Conservation (phyloP, 1,140 invertebrate species). For the Drosophila ogumai region DNA sequence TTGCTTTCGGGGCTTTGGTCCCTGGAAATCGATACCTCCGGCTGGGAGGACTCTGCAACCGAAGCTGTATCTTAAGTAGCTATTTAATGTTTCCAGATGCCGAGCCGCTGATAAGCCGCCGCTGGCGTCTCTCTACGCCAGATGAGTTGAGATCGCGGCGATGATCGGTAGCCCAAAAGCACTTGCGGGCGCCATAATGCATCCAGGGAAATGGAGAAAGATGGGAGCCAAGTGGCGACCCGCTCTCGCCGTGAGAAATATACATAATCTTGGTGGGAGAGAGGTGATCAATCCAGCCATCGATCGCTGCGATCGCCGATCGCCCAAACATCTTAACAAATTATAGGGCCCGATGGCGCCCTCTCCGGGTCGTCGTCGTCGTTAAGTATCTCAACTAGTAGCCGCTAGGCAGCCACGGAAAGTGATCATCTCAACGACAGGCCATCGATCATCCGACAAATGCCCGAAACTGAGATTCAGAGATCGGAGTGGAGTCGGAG, state of each 20-base stretch:
- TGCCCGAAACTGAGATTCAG: constrained; percentile 5
- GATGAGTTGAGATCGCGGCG: constrained; percentile 29
- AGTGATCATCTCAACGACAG: constrained; percentile 81
- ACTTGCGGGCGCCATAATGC: constrained; percentile 63
- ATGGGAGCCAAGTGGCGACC: constrained; percentile 20
- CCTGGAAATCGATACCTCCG: constrained; percentile 60
- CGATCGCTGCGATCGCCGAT: constrained; percentile 34
- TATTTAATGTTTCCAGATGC: constrained; percentile 75
- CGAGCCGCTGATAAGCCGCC: constrained; percentile 68
- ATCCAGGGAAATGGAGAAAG: constrained; percentile 38
- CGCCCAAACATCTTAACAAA: constrained; percentile 81
- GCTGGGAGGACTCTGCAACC: constrained; percentile 1
- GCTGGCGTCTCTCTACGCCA: constrained; percentile 29
- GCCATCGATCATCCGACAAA: constrained; percentile 78
- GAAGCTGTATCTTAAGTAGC: constrained; percentile 77
- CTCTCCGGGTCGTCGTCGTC: constrained; percentile 45
- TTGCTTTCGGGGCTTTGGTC: constrained; percentile 48
- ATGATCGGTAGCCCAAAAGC: constrained; percentile 56
- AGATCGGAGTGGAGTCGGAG: not conserved
- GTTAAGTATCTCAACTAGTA: constrained; percentile 83
- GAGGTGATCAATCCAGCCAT: constrained; percentile 30
- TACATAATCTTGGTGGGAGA: constrained; percentile 56
- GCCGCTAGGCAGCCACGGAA: constrained; percentile 80
- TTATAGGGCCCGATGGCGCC: constrained; percentile 63
- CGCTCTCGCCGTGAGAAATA: constrained; percentile 75